Percentiles rank a stretch among this genome's conserved stretches.
Conservation (phyloP, 2,888 invertebrate genomes). For the Hyposoter dolosus region DNA sequence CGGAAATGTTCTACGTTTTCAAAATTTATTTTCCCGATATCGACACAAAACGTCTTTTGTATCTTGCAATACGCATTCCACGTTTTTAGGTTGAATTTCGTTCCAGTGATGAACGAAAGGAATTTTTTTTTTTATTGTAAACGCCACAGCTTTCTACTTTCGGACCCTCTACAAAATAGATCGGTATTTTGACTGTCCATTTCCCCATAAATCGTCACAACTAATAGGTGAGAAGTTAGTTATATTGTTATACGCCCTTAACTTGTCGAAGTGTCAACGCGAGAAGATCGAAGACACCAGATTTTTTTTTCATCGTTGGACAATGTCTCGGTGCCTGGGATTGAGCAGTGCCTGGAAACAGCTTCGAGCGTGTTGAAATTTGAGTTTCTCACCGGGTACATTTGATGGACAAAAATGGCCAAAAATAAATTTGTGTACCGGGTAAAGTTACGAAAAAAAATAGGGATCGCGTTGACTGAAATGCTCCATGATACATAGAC, state of each 20-base stretch:
- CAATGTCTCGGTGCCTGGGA: constrained; percentile 9
- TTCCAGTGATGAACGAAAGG: neutral
- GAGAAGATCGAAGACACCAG: constrained; percentile 30
- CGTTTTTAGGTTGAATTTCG: constrained; percentile 7
- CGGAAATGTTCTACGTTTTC: neutral
- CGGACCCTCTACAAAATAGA: constrained; percentile 20
- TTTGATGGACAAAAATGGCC: neutral
- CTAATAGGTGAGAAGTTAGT: constrained; percentile 50
- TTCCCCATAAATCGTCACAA: constrained; percentile 45
- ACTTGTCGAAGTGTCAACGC: constrained; percentile 30
- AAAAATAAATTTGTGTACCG: neutral
- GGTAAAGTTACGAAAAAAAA: neutral
- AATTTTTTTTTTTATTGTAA: constrained; percentile 15
- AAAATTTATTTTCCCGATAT: neutral
- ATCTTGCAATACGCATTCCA: neutral
- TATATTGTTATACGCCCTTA: constrained; percentile 14
- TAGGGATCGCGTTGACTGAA: neutral
- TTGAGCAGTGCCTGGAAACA: constrained; percentile 25
- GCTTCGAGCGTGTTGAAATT: neutral
- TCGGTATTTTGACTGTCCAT: constrained; percentile 15
- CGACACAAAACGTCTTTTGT: neutral
- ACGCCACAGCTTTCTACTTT: neutral
- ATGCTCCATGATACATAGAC: too few species aligned
- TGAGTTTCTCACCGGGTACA: neutral
- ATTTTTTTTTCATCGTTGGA: neutral